These are phyloP conservation scores for Mastomys natalensis DNA, from an alignment of 2,113 vertebrate species.

Conservation along the genomic window DNA sequence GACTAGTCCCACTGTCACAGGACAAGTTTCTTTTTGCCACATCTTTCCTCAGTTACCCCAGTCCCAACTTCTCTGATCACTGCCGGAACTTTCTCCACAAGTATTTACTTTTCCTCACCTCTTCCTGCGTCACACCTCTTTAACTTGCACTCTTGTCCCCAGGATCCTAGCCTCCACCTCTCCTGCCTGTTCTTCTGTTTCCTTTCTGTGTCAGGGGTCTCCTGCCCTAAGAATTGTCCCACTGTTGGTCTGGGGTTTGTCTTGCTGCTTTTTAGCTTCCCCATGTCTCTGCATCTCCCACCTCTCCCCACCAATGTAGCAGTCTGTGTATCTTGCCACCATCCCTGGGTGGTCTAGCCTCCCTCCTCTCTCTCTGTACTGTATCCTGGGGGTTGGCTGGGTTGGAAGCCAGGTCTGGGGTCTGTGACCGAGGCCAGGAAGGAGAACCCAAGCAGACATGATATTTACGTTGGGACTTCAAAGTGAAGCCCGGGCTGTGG, in stretches of 20 bases:
- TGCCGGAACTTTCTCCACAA: neutral
- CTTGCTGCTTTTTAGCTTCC: neutral
- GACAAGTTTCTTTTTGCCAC: neutral
- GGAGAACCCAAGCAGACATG: constrained; percentile 78
- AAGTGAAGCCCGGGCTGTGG: constrained; percentile 57
- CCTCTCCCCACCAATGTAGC: neutral
- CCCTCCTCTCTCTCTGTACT: neutral
- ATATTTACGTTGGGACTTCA: constrained; percentile 83
- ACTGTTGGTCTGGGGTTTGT: neutral
- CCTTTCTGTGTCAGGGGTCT: neutral
- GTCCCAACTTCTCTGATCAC: neutral
- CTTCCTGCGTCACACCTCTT: neutral
- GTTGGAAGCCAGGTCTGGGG: constrained; percentile 75
- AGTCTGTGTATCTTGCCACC: neutral
- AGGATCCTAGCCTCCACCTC: neutral
- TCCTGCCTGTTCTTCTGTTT: neutral
- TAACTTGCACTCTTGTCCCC: neutral
- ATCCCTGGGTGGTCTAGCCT: constrained; percentile 74
- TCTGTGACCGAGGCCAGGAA: constrained; percentile 70
- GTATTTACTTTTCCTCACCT: neutral
- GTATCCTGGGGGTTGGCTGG: constrained; percentile 15
- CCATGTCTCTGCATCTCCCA: neutral
- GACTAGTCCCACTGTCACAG: neutral
- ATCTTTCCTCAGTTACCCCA: neutral
- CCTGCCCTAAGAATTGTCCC: neutral